Evolutionary conservation across 2,113 vertebrate species (phyloP), one percentile per base, ranked within the genome.

Genomic region (Crotalus horridus): DNA sequence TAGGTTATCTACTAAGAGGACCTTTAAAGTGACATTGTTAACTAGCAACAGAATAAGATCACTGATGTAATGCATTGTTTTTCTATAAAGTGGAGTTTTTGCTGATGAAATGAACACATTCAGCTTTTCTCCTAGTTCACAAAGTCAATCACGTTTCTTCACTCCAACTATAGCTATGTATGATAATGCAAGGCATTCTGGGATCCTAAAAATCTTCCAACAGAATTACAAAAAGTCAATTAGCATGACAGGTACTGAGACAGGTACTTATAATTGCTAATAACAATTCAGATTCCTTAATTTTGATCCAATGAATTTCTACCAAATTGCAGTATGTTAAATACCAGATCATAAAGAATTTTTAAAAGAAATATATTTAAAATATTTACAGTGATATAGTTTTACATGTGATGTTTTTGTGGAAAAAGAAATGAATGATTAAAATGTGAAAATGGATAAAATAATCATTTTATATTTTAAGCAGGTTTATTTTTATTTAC

Each of bases 401-500:
- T 48, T 48, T 88, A 69, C 51, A 92, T 61, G 11, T 90, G 29
- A 6, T 89, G 29, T 61, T 1, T 46, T 93, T 2, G 15, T 2
- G 15, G n/a, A 20, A 39, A 74, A 74, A 74, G 1, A 74, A 39
- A 39, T 74, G 15, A 74, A 74, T 74, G 13, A 39, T 33, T 17
- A 81, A 20, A 46, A 90, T 46, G 8, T 0, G 74, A 90, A 93
- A 33, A 23, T 39, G 10, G 33, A 39, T 21, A 89, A 89, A 89
- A 89, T 89, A 56, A 58, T 24, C 48, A 69, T 91, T 93, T n/a
- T 0, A 5, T 56, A 94, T 81, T 39, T 64, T 85, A 93, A 9
- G 6, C 8, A 92, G 56, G 39, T 93, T 92, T 92, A 93, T 86
- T 91, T 94, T 29, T 95, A 55, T 94, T 98, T 99, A 99, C 99